A percentile compares a stretch with the other conserved stretches of the same genome.
Conservation (phyloP, 2,888 invertebrate genomes). For the Hirtodrosophila confusa region DNA sequence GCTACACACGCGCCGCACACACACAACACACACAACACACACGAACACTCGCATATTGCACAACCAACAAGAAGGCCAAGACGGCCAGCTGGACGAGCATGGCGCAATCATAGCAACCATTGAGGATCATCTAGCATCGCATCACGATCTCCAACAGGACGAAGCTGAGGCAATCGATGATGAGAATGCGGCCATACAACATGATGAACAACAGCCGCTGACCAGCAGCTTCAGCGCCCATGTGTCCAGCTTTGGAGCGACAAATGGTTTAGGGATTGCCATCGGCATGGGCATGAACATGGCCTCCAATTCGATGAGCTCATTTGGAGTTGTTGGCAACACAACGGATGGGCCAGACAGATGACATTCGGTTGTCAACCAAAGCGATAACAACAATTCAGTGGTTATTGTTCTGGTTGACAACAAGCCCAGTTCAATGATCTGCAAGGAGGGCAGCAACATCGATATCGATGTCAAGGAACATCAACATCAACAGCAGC, state of each 20-base stretch:
- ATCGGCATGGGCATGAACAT: constrained; percentile 27
- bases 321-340: constrained; percentile 58
- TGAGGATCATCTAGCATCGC: constrained; percentile 69
- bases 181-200: constrained; percentile 81
- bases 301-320: constrained; percentile 74
- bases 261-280: constrained; percentile 28
- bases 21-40: constrained; percentile 30
- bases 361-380: constrained; percentile 83
- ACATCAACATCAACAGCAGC: constrained; percentile 40
- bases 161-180: constrained; percentile 82
- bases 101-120: constrained; percentile 81
- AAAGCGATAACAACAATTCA: constrained; percentile 83
- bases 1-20: constrained; percentile 25
- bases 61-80: constrained; percentile 23
- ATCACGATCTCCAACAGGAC: constrained; percentile 69
- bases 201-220: constrained; percentile 81
- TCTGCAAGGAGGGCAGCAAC: constrained; percentile 81
- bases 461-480: constrained; percentile 63
- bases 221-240: constrained; percentile 78
- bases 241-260: constrained; percentile 16
- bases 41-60: constrained; percentile 30
- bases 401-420: constrained; percentile 84
- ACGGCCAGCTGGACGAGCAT: constrained; percentile 42
- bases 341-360: constrained; percentile 71
- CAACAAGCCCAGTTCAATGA: constrained; percentile 84